Percentiles rank a stretch among this genome's conserved stretches.
Evolutionary conservation across 2,113 vertebrate species (phyloP).

Genomic region (Ursus arctos): DNA sequence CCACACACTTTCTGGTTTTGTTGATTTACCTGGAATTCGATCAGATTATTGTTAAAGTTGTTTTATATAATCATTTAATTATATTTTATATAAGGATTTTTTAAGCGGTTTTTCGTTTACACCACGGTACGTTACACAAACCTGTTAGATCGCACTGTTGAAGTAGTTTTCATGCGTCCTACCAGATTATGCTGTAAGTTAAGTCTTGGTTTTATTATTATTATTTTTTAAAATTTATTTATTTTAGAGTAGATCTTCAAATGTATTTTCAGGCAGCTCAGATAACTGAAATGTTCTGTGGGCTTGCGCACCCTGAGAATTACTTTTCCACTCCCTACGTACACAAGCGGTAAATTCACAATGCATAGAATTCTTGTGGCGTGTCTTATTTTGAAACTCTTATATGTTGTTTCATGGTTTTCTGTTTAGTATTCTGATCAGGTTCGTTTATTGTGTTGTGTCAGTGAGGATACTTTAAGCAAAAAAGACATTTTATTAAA

Average conservation of each 20-base stretch:
- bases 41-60: neutral
- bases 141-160: neutral
- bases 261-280: neutral
- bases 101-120: neutral
- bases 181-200: neutral
- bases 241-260: neutral
- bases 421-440: neutral
- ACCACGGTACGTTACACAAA: neutral
- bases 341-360: neutral
- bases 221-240: neutral
- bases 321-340: neutral
- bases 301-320: neutral
- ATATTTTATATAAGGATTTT: neutral
- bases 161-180: neutral
- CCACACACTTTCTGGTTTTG: neutral
- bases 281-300: neutral
- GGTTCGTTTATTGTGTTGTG: neutral
- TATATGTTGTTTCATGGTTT: neutral
- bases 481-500: neutral
- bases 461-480: neutral
- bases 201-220: neutral
- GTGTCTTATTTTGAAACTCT: neutral
- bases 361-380: neutral
- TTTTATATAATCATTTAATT: neutral
- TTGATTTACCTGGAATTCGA: slow-evolving; percentile 26